Evolutionary conservation across 92 coral and sea anemone genomes (phyloP), one percentile per base, ranked within the genome.

Genomic region (Palythoa heliodiscus): DNA sequence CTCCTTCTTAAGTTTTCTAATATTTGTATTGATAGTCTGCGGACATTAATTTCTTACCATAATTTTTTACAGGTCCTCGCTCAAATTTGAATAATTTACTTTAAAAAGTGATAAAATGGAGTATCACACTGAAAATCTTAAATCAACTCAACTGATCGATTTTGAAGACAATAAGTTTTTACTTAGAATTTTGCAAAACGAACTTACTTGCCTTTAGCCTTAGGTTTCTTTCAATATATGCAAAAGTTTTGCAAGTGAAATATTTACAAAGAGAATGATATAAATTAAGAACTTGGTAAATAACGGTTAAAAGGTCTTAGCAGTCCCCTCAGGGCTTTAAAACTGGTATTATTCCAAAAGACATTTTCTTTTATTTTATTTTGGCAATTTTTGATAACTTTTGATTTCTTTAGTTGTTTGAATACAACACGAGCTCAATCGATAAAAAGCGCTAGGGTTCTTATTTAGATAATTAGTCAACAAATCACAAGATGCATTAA

Each of bases 401-500:
- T 20, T 55, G 50, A 12, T 29, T 55, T 52, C 19, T 22, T 24
- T 19, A 24, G 7, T 35, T 78, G 69, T 57, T 71, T 29, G 69
- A 12, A 43, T 64, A 39, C 29, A 13, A 52, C 58, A 22, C 84
- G 60, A 79, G 70, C 35, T 67, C 20, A 11, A 54, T 14, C 7
- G 55, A 43, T 66, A 43, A 14, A 63, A 39, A 19, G 69, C 39
- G 20, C 19, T 23, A 52, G 20, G 7, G 52, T 13, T 29, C 38
- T 11, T 35, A 58, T 63, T 22, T 19, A n/a, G 84, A 14, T 80
- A 47, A 80, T 80, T 80, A 20, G 74, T n/a, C 20, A 25, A 23
- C 58, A 9, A 29, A 25, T 39, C 74, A 80, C 84, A n/a, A 67
- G 74, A 35, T 76, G 84, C 22, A 53, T 66, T 47, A 80, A 68